Evolutionary conservation across 2,797 vertebrate species (phyloP).

Genomic region (Bucorvus abyssinicus): DNA sequence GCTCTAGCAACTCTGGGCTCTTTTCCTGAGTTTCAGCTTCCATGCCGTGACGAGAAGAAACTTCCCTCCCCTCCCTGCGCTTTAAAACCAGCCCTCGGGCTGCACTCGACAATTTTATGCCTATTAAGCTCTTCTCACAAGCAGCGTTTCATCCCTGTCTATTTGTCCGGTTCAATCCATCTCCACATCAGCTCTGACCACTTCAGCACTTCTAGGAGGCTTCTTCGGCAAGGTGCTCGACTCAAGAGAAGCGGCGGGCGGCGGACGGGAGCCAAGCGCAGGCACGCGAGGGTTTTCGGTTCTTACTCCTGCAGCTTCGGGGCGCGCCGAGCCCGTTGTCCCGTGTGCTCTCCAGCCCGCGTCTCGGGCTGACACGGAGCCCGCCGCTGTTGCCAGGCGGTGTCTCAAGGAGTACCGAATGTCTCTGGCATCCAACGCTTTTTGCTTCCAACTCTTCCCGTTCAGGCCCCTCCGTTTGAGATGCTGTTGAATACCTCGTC

Average conservation of each 20-base stretch:
- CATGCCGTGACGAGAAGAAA: not conserved
- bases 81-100: not conserved
- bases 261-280: not conserved
- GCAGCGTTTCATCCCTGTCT: slow-evolving; percentile 1
- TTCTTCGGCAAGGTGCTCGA: not conserved
- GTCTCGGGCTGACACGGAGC: not conserved
- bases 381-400: not conserved
- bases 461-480: not conserved
- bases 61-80: not conserved
- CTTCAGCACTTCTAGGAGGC: slow-evolving; percentile 1
- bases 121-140: slow-evolving; percentile 39
- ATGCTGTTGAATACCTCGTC: not conserved
- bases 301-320: not conserved
- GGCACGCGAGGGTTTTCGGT: accelerated
- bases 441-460: not conserved
- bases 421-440: not conserved
- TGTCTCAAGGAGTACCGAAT: not conserved
- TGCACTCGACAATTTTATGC: slow-evolving; percentile 33
- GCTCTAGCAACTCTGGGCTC: not conserved
- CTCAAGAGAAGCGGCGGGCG: not conserved
- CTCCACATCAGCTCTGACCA: not conserved
- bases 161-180: slow-evolving; percentile 5
- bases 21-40: not conserved
- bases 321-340: not conserved
- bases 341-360: not conserved